Percentiles rank a stretch among this genome's conserved stretches.
phyloP scores from a whole-genome alignment of 1,140 invertebrate genomes.

The Ectropis grisescens region DNA sequence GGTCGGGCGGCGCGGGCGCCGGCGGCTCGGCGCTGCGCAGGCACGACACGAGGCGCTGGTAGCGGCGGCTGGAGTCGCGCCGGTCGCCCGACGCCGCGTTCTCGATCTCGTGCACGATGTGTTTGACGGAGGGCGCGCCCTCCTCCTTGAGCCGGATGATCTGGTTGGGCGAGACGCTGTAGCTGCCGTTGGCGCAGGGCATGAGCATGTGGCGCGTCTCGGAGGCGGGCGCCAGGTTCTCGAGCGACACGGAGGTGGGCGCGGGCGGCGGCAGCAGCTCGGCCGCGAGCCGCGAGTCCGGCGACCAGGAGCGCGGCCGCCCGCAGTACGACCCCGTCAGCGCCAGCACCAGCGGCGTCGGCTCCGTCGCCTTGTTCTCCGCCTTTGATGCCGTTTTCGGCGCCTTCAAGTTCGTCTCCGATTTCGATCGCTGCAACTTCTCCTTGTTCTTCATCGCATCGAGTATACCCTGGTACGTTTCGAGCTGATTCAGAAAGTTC shows the following conservation, averaged over 20 bases:
- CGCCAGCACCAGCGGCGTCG: conserved; percentile 71
- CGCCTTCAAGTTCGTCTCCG: conserved; percentile 90
- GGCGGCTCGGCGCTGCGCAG: conserved; percentile 24
- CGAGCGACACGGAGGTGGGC: conserved; percentile 72
- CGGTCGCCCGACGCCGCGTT: conserved; percentile 39
- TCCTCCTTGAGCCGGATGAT: conserved; percentile 81
- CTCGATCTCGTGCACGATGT: conserved; percentile 78
- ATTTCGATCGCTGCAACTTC: conserved; percentile 91
- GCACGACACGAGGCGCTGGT: conserved; percentile 58
- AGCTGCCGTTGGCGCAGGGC: conserved; percentile 87
- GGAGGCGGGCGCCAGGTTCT: conserved; percentile 75
- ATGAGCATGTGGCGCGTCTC: conserved; percentile 83
- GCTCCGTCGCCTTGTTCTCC: conserved; percentile 66
- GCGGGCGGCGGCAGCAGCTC: conserved; percentile 71
- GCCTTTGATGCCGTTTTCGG: conserved; percentile 71
- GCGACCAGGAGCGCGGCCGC: conserved; percentile 87
- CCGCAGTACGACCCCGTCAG: conserved; percentile 63
- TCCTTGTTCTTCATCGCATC: conserved; percentile 97
- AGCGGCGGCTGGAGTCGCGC: conserved; percentile 62
- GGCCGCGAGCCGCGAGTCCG: conserved; percentile 75
- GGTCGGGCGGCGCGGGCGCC: conserved; percentile 23
- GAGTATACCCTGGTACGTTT: conserved; percentile 96
- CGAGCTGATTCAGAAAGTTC: conserved; percentile 93
- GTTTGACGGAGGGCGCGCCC: conserved; percentile 71
- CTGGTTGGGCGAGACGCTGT: conserved; percentile 91